Percentiles rank a stretch among this genome's conserved stretches.
These are phyloP conservation scores for Hiodon tergisus DNA, from an alignment of 2,113 vertebrate genomes.

Conservation along the genomic window DNA sequence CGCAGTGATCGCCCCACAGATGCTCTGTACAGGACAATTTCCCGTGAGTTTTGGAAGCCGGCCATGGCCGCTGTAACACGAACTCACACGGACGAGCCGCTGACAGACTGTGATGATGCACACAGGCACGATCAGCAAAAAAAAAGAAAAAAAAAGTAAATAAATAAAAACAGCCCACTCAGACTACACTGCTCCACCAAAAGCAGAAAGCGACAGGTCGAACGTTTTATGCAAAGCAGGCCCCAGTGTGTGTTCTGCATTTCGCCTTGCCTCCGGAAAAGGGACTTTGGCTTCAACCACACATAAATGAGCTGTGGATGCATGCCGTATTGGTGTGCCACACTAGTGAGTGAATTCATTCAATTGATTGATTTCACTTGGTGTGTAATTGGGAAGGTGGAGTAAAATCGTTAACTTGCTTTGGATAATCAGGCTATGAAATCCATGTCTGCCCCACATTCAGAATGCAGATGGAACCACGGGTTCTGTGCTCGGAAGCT, in stretches of 20 bases:
- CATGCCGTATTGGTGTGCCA: neutral
- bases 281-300: neutral
- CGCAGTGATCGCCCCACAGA: no score
- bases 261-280: neutral
- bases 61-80: no score
- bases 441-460: slow-evolving; percentile 3
- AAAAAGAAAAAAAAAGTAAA: no score
- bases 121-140: no score
- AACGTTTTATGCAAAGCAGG: neutral
- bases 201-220: no score
- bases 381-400: slow-evolving; percentile 32
- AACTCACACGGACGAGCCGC: no score
- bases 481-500: neutral
- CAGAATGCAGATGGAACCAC: neutral
- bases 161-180: no score
- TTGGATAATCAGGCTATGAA: slow-evolving; percentile 4
- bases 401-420: neutral
- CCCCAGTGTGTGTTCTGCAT: neutral
- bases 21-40: no score
- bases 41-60: no score
- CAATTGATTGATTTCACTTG: slow-evolving; percentile 44
- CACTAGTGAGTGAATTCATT: slow-evolving; percentile 9
- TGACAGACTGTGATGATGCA: no score
- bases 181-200: no score
- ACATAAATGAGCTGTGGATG: slow-evolving; percentile 7